Base-by-base conservation (phyloP, 2,888 invertebrate species). In the Pecten maximus region DNA sequence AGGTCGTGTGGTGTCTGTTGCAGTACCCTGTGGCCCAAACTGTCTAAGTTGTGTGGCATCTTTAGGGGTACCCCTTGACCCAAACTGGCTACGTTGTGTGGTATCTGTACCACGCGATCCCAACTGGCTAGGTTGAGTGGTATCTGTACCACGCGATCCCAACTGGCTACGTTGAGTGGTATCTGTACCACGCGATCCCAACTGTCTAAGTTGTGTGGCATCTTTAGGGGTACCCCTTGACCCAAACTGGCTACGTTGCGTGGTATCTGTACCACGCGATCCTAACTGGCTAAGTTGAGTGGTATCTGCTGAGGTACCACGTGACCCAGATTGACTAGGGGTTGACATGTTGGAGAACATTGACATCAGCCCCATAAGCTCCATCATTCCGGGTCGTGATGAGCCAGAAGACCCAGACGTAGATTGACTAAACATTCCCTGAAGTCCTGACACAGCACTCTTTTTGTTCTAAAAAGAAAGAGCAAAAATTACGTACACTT, bases 391-490 rank as follows among this genome's bases (percentile, higher is more conserved):
- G 3, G 74, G 74, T 28, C 74, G 28, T 6, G 74, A 15, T 2
- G 74, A 74, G 74, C 74, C 74, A 6, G 74, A 50, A 50, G 89
- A 10, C 19, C 40, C n/a, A 6, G 50, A 15, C 15, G 50, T 23
- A 15, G 39, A 16, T 40, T 50, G 40, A 48, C 87, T n/a, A 87
- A 89, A 39, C 40, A 89, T 39, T 39, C 54, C 50, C 16, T 87
- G 87, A 12, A 89, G 50, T 12, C 89, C 89, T 19, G 89, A 87
- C 50, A 89, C 87, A 19, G 89, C 48, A 40, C 87, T 39, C 28
- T 87, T 89, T 39, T 89, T 87, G 54, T 89, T 89, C 89, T 89
- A 16, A n/a, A 54, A 23, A 48, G 16, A 89, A 35, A 54, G n/a
- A n/a, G 6, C 23, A 54, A 54, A 54, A 19, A 2, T 44, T 44